These are phyloP conservation scores for Tenthredo mesomela DNA, from an alignment of 2,888 invertebrate species.

Conservation along the genomic window DNA sequence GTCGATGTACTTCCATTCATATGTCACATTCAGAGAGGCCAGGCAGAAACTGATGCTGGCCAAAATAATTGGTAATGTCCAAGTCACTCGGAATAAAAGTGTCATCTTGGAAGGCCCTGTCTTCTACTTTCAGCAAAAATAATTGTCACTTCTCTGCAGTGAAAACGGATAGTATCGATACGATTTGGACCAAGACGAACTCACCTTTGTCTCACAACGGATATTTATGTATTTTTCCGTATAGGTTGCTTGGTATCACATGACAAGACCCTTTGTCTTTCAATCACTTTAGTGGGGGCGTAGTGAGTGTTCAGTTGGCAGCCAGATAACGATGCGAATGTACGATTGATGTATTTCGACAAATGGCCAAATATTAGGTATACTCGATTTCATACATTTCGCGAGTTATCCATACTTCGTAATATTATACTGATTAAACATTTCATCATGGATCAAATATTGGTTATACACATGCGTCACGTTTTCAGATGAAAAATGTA, in stretches of 20 bases:
- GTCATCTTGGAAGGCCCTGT: background rate
- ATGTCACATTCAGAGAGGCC: conserved; percentile 72
- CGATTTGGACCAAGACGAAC: background rate
- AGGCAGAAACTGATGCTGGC: background rate
- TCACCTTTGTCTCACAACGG: background rate
- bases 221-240: background rate
- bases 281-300: background rate
- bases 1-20: conserved; percentile 87
- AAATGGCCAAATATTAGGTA: background rate
- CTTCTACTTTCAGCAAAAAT: background rate
- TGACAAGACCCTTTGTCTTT: background rate
- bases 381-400: background rate
- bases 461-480: background rate
- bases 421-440: background rate
- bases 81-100: background rate
- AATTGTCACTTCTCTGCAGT: background rate
- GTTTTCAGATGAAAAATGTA: background rate
- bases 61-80: conserved; percentile 12
- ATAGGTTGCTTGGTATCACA: background rate
- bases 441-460: background rate
- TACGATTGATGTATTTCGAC: background rate
- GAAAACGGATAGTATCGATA: background rate
- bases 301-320: background rate
- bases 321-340: background rate
- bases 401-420: too few relatives aligned